Conservation (phyloP, 2,888 invertebrate genomes). For the Idaea biselata region DNA sequence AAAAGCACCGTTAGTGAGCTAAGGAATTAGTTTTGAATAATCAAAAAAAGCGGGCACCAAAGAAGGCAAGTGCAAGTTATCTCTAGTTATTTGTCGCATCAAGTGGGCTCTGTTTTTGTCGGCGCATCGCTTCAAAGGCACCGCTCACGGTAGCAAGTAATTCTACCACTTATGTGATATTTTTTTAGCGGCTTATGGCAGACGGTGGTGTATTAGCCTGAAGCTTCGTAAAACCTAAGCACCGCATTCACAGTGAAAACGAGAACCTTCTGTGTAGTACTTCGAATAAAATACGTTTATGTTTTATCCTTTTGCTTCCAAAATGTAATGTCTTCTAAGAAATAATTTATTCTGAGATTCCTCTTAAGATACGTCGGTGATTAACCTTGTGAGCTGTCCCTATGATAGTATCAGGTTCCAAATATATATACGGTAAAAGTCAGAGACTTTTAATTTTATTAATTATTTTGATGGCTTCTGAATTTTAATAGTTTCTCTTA, state of each 20-base stretch:
- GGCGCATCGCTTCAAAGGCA: conserved; percentile 59
- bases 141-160: conserved; percentile 69
- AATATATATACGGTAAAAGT: conserved; percentile 18
- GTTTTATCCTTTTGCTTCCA: background rate
- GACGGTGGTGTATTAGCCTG: conserved; percentile 54
- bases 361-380: conserved; percentile 22
- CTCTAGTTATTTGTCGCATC: conserved; percentile 76
- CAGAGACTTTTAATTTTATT: conserved; percentile 28
- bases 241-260: background rate
- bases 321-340: conserved; percentile 18
- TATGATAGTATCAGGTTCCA: conserved; percentile 24
- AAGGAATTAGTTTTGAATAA: conserved; percentile 57
- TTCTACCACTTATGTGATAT: conserved; percentile 58
- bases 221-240: conserved; percentile 49
- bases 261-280: conserved; percentile 11
- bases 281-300: conserved; percentile 9
- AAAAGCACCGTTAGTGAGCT: conserved; percentile 47
- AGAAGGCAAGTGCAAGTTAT: conserved; percentile 57
- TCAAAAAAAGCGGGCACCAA: conserved; percentile 66
- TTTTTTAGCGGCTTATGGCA: conserved; percentile 48
- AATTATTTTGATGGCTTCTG: conserved; percentile 27
- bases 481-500: conserved; percentile 20
- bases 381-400: conserved; percentile 24
- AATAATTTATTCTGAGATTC: conserved; percentile 23
- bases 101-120: conserved; percentile 60